Evolutionary conservation across 2,797 vertebrate species (phyloP), one percentile per base, ranked within the genome.

Genomic region (Synanceia verrucosa): DNA sequence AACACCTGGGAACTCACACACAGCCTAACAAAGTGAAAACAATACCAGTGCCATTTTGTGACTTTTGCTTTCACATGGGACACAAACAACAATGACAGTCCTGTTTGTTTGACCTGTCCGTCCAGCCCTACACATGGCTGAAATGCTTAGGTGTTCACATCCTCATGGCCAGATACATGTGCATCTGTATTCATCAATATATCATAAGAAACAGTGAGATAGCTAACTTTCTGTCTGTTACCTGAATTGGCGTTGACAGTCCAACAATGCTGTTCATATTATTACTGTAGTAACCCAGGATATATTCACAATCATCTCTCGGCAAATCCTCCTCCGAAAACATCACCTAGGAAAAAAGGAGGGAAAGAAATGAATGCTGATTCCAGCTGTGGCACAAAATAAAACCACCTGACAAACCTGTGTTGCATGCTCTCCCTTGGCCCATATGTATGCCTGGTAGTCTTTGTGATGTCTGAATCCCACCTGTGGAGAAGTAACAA

Each of bases 221-320:
- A 37, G n/a, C 2, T 29, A 1, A 3, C 6, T 11, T 7, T 43
- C n/a, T 31, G 2, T 33, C 37, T 59, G 16, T 90, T 74, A 99
- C 98, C 97, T 98, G 96, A 80, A 99, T 95, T n/a, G 96, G 95
- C 24, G 95, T 92, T 0, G 97, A 97, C 82, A 99, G 77, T 0
- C 96, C 97, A 21, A 96, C 95, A 0, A 99, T 96, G 78, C 92
- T 96, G 89, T 94, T 96, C 83, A 93, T 95, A 46, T 90, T 95
- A 83, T 97, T 94, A 88, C 98, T 98, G 76, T 97, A 99, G 89
- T 96, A 99, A 34, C 96, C 96, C 1, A 99, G 93, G 68, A 98
- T 95, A 86, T 97, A 99, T 80, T 98, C 96, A 33, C 97, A 95
- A 0, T 95, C 95, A 23, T 96, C 96, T 85, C 95, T 95, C 1